Percentiles rank a stretch among this genome's conserved stretches.
Conservation (phyloP, 1,140 invertebrate genomes). For the Battus philenor region DNA sequence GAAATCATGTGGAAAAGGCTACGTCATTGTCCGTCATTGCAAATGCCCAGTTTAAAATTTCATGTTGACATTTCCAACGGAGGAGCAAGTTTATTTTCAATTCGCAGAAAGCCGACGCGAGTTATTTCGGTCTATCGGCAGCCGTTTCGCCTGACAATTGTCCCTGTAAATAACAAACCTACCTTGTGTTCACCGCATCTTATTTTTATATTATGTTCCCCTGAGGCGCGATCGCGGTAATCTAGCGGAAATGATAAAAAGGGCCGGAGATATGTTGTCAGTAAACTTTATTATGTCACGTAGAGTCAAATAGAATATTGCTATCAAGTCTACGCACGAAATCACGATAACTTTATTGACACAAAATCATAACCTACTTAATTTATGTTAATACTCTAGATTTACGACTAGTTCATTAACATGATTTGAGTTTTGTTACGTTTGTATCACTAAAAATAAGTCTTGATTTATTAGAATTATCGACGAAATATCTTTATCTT, state of each 20-base stretch:
- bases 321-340: constrained; percentile 10
- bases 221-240: constrained; percentile 35
- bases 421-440: no score
- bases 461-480: no score
- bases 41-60: constrained; percentile 15
- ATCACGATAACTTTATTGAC: no score
- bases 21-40: neutral
- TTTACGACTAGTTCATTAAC: no score
- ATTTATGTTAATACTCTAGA: no score
- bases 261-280: constrained; percentile 23
- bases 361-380: no score
- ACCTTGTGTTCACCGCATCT: constrained; percentile 17
- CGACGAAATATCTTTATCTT: no score
- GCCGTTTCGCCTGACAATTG: constrained; percentile 20
- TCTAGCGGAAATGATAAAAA: constrained; percentile 51
- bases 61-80: constrained; percentile 8
- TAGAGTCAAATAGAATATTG: constrained; percentile 3
- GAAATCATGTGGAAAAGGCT: neutral
- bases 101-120: constrained; percentile 18
- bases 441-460: no score
- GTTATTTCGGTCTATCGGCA: constrained; percentile 20
- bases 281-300: constrained; percentile 9
- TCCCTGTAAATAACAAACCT: constrained; percentile 9
- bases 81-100: constrained; percentile 10
- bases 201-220: constrained; percentile 31